phyloP scores from a whole-genome alignment of 2,888 invertebrate genomes.

The Melieria omissa region DNA sequence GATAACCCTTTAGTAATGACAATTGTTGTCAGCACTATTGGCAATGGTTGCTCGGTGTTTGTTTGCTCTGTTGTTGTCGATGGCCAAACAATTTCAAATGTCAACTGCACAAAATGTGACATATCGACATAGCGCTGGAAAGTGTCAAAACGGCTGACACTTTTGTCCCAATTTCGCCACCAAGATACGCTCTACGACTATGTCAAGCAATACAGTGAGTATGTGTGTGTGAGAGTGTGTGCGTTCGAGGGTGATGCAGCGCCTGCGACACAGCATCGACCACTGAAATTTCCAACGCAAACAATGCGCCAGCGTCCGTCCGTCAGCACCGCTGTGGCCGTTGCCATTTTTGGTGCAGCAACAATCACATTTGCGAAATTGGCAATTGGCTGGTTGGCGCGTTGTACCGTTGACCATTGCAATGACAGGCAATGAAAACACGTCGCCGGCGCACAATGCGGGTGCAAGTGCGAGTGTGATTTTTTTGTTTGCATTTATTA shows the following conservation, averaged over 20 bases:
- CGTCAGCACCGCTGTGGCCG: neutral
- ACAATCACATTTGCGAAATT: conserved; percentile 40
- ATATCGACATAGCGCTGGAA: conserved; percentile 19
- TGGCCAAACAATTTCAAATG: neutral
- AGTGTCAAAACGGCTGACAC: conserved; percentile 22
- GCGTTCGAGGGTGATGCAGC: neutral
- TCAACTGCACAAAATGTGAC: conserved; percentile 10
- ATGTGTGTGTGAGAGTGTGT: neutral
- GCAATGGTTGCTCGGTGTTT: neutral
- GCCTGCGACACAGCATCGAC: neutral
- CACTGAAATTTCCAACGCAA: conserved; percentile 2
- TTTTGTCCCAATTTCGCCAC: conserved; percentile 17
- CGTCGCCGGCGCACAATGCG: too few species aligned
- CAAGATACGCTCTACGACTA: neutral
- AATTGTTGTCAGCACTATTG: neutral
- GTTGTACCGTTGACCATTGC: neutral
- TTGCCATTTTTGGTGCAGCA: conserved; percentile 31
- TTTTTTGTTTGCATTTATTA: too few species aligned
- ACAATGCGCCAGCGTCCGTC: neutral
- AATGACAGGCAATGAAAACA: neutral
- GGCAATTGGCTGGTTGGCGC: conserved; percentile 17
- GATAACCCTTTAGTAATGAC: too few species aligned
- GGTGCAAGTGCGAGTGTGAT: too few species aligned
- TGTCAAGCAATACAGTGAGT: neutral
- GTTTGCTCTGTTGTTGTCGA: too few species aligned